Evolutionary conservation across 2,113 vertebrate genomes (phyloP).

Genomic region (Corythoichthys haematopterus): DNA sequence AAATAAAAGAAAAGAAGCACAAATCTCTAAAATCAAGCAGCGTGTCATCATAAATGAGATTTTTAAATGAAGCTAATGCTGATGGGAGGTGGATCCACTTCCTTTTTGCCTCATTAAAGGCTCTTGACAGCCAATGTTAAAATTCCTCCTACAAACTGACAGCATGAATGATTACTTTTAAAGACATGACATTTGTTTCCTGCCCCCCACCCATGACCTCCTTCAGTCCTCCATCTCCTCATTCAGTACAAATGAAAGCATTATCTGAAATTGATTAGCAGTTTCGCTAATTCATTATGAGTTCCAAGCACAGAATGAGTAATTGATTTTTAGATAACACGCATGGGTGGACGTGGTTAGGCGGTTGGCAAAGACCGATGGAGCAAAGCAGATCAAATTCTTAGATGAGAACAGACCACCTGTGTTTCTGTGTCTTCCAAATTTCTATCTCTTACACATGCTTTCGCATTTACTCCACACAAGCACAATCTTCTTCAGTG

Average conservation of each 20-base stretch:
- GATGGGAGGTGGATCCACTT: slow-evolving; percentile 31
- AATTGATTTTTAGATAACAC: slow-evolving; percentile 29
- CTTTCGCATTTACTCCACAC: neutral
- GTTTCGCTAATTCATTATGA: slow-evolving; percentile 27
- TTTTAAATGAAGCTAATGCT: slow-evolving; percentile 19
- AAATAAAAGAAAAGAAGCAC: slow-evolving; percentile 39
- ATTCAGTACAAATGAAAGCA: slow-evolving; percentile 10
- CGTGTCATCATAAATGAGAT: slow-evolving; percentile 16
- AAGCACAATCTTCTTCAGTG: too few species aligned
- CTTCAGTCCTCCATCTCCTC: neutral
- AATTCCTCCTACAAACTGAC: neutral
- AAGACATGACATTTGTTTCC: neutral
- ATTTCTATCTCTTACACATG: slow-evolving; percentile 19
- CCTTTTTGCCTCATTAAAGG: slow-evolving; percentile 6
- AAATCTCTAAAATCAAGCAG: slow-evolving; percentile 19
- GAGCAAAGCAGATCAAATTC: neutral
- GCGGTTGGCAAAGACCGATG: neutral
- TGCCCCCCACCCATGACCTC: neutral
- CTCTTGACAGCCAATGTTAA: neutral
- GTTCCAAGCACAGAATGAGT: slow-evolving; percentile 29
- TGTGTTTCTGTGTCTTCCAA: neutral
- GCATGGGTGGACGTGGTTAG: too few species aligned
- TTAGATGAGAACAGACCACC: neutral
- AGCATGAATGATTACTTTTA: neutral
- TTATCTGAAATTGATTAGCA: slow-evolving; percentile 25